Evolutionary conservation across 1,140 invertebrate species (phyloP), one percentile per base, ranked within the genome.

Genomic region (Diabrotica undecimpunctata): DNA sequence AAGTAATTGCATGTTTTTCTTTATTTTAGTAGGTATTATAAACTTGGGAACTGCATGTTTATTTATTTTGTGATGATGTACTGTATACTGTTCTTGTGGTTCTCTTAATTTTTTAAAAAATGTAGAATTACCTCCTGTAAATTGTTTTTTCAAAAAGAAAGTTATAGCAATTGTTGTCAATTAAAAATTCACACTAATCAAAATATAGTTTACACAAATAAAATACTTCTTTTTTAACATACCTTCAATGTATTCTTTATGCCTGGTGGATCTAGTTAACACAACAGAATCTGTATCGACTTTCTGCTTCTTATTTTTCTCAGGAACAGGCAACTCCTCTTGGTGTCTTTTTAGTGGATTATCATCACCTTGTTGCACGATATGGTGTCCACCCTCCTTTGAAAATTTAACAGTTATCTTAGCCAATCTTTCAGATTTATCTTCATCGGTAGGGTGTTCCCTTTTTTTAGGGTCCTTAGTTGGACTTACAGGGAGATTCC

Each of bases 351-450:
- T 72, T 25, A 60, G 57, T 37, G 52, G 9, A 8, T 8, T 10
- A 10, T 46, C 41, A n/a, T 69, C 67, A 14, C 69, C 68, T 13
- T 73, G 70, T 55, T 74, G 75, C 8, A 78, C 70, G 39, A 79
- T 78, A 58, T 76, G 75, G 50, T 76, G 74, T 25, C 77, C 75
- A 12, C 74, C 73, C 41, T 72, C 75, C 69, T 76, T 78, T 0
- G 77, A 75, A 66, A 78, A 77, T 63, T 78, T 79, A 13, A 78
- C 55, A 62, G 77, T 79, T 10, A 79, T 75, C 67, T 77, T 78
- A 5, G 69, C 72, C 7, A 77, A 65, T 65, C 77, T 78, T 66
- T 76, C 74, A 11, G 72, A 69, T 64, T 78, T 77, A 54, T 74
- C 73, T n/a, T 72, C 71, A 10, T 75, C 73, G 2, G 67, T 62